Evolutionary conservation across 2,797 vertebrate species (phyloP), one percentile per base, ranked within the genome.

Genomic region (Thaleichthys pacificus): DNA sequence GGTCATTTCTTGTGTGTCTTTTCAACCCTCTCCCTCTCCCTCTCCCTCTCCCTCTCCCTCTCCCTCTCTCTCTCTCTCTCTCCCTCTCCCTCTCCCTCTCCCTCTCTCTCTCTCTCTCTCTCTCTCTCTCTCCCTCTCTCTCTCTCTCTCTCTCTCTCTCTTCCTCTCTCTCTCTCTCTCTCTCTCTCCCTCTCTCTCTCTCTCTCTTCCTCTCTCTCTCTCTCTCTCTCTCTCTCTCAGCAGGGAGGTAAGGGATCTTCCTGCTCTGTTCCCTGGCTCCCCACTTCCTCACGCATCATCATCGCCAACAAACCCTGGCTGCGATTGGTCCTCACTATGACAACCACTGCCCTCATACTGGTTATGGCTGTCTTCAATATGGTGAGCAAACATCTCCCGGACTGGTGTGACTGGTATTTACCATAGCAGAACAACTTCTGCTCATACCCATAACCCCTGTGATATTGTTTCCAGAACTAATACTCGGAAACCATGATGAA

Each of bases 301-400:
- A 95, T 97, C 70, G 94, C 96, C 78, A 96, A 95, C 79, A 95
- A 94, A 68, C 96, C 97, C 73, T 98, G 96, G 96, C 95, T 97
- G 3, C 91, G 97, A 72, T 91, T 97, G 85, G 94, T 93, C 56
- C 94, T 98, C 87, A 99, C 97, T 5, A 84, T 98, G 87, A 92
- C 92, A 78, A 97, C 95, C 74, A 98, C 96, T 0, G 91, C 94
- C 81, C 94, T 99, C 82, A 95, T 97, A 65, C 84, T 99, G 72
- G 94, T 92, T 78, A 98, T 98, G 97, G 95, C 97, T 0, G 92
- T 99, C 74, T 97, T 98, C 91, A 99, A 99, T 79, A 98, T 98
- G 97, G 97, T 99, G 92, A 95, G 96, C 60, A 65, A 61, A 15
- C 11, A 11, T 38, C 74, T 22, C 49, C 26, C 66, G 58, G 24